Evolutionary conservation across 2,888 invertebrate species (phyloP), one percentile per base, ranked within the genome.

Genomic region (Aspidiotus destructor): DNA sequence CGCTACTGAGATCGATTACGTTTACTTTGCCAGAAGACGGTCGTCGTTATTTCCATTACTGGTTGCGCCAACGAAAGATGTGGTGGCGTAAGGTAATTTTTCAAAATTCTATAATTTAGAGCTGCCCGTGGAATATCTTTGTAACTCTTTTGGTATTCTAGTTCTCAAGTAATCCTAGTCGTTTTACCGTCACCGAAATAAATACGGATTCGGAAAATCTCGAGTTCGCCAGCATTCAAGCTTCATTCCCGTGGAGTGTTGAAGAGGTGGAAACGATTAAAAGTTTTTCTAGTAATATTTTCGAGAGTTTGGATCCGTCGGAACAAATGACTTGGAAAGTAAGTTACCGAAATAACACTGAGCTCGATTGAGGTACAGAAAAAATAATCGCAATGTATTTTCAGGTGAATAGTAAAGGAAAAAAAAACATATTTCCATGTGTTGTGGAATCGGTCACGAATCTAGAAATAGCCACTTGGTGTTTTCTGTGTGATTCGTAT

Each of bases 1-100:
- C 71, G 11, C 60, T 68, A n/a, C 64, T 75, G 41, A 72, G 72
- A 58, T 72, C 72, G 52, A 70, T 72, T 57, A 68, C 72, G 10
- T 74, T 74, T 69, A 71, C 72, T 16, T 55, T 70, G 41, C 74
- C 74, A 16, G 63, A 53, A 15, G 71, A 71, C 41, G 72, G 73
- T n/a, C 73, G 82, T 74, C 85, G 85, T 72, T 82, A 84, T 75
- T 89, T 88, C 76, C 84, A 87, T 74, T 84, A 85, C 73, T 85
- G 87, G 80, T 89, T 89, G 75, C 81, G 86, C 71, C 86, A 88
- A 74, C 82, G 89, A 69, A 87, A 87, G 76, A 85, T 86, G 73
- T 92, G 91, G 90, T 92, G 91, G 91, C 85, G 89, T 78, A 88
- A 86, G 76, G 84, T 86, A 72, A 48, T 28, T 68, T 60, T 44